phyloP scores from a whole-genome alignment of 2,113 vertebrate species.

The Xiphophorus hellerii region DNA sequence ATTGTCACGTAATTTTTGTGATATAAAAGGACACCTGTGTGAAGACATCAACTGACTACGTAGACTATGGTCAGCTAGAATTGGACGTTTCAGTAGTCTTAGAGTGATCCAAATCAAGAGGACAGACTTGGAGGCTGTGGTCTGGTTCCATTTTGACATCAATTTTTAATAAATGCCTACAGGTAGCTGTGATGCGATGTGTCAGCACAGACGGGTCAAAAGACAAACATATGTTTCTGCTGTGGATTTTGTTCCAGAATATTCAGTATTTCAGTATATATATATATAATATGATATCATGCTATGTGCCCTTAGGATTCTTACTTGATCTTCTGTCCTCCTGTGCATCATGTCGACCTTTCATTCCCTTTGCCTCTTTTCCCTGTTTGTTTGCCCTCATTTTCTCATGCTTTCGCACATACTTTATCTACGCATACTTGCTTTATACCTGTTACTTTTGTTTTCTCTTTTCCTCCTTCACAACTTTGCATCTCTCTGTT shows the following conservation, averaged over 20 bases:
- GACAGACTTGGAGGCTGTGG: background rate
- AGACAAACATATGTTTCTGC: background rate
- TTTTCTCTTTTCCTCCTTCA: constrained; percentile 10
- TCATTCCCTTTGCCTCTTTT: constrained; percentile 1
- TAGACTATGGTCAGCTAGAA: background rate
- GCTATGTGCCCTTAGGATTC: background rate
- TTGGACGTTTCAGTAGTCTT: background rate
- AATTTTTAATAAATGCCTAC: background rate
- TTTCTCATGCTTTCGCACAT: background rate
- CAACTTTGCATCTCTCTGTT: constrained; percentile 3
- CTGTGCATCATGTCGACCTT: constrained; percentile 4
- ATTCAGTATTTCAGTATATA: background rate
- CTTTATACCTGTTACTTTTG: background rate
- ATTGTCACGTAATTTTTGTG: background rate
- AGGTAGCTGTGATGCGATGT: background rate
- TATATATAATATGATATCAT: background rate
- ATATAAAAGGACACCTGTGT: background rate
- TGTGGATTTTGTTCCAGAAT: background rate
- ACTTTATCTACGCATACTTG: background rate
- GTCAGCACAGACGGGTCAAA: too few relatives aligned
- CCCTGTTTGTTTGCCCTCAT: background rate
- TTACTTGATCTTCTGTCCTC: background rate
- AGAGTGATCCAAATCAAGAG: background rate
- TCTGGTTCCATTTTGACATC: background rate
- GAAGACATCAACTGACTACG: background rate